Percentiles rank a stretch among this genome's conserved stretches.
Conservation (phyloP, 2,888 invertebrate species). For the Volucella inflata region DNA sequence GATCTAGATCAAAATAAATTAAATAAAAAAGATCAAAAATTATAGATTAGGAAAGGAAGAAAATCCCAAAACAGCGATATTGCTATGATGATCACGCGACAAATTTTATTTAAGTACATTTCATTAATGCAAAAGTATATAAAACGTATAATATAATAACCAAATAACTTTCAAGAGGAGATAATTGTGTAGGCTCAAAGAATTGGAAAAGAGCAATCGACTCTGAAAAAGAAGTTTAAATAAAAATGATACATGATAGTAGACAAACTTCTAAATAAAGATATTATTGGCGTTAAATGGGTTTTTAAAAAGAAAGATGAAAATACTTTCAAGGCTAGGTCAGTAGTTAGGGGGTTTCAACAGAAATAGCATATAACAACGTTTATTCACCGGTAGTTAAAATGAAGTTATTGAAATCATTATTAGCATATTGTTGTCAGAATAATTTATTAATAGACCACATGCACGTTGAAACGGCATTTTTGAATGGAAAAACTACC, state of each 20-base stretch:
- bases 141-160: too few relatives aligned
- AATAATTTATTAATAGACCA: slow-evolving; percentile 47
- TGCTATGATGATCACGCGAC: slow-evolving; percentile 54
- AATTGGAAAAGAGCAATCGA: background rate
- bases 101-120: background rate
- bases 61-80: slow-evolving; percentile 69
- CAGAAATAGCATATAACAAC: slow-evolving; percentile 65
- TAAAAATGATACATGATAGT: too few relatives aligned
- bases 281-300: slow-evolving; percentile 78
- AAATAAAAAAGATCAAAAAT: too few relatives aligned
- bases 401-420: slow-evolving; percentile 79
- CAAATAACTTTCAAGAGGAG: background rate
- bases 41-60: too few relatives aligned
- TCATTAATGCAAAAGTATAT: background rate
- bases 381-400: slow-evolving; percentile 74
- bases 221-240: too few relatives aligned
- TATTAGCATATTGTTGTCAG: slow-evolving; percentile 78
- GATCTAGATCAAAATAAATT: slow-evolving; percentile 7
- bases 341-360: slow-evolving; percentile 65
- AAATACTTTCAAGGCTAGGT: slow-evolving; percentile 76
- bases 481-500: slow-evolving; percentile 75
- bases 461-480: slow-evolving; percentile 77
- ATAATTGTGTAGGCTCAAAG: background rate
- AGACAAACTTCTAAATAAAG: slow-evolving; percentile 59
- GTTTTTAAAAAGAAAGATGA: slow-evolving; percentile 77